Percentiles rank a stretch among this genome's conserved stretches.
These are phyloP conservation scores for Cephus sareptanus DNA, from an alignment of 2,888 invertebrate genomes.

Conservation along the genomic window DNA sequence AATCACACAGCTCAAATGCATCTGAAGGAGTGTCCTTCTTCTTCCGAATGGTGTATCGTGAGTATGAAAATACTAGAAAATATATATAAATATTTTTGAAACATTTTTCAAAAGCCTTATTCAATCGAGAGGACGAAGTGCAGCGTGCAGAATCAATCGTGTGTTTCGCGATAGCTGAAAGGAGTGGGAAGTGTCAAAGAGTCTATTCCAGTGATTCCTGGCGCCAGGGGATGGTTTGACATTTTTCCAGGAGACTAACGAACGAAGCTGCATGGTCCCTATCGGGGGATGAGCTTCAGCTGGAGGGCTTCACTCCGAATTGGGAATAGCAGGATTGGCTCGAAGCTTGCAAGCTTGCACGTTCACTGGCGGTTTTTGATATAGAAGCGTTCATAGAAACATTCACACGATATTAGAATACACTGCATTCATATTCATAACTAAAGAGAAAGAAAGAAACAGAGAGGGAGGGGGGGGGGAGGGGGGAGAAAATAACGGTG, in stretches of 20 bases:
- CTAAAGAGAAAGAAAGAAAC: too few species aligned
- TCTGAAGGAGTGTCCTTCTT: constrained; percentile 75
- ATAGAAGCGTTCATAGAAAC: too few species aligned
- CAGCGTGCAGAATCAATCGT: background rate
- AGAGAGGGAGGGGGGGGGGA: too few species aligned
- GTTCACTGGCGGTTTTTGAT: background rate
- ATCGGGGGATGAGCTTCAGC: background rate
- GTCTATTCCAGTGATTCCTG: constrained; percentile 18
- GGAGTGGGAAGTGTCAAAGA: background rate
- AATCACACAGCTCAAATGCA: constrained; percentile 77
- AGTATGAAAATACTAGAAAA: constrained; percentile 65
- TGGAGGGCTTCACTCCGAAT: too few species aligned
- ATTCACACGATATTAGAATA: too few species aligned
- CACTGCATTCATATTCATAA: too few species aligned
- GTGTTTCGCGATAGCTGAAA: background rate
- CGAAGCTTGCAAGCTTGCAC: background rate
- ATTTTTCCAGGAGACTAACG: constrained; percentile 48
- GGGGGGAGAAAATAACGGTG: too few species aligned
- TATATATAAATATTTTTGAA: too few species aligned
- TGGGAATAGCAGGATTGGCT: background rate
- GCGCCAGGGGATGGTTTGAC: constrained; percentile 49
- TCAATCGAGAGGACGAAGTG: too few species aligned
- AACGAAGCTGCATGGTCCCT: constrained; percentile 34
- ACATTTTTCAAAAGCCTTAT: too few species aligned
- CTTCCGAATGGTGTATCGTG: constrained; percentile 80